phyloP scores from a whole-genome alignment of 2,797 vertebrate genomes.

The Parauchenoglanis punctatus region DNA sequence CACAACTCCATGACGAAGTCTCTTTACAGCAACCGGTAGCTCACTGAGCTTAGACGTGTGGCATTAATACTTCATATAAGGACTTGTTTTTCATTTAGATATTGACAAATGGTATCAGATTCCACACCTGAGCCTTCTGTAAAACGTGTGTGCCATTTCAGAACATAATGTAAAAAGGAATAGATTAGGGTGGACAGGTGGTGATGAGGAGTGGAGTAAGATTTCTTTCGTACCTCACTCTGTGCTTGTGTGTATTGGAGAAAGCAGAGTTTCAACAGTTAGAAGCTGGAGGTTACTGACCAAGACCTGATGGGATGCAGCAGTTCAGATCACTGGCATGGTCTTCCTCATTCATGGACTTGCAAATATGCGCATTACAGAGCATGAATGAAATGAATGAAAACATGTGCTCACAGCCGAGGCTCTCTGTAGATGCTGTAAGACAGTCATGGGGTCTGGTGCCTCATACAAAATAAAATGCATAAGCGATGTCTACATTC shows the following conservation, averaged over 20 bases:
- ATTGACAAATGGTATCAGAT: constrained; percentile 50
- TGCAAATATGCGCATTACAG: background rate
- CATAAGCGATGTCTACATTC: constrained; percentile 59
- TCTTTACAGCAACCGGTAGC: constrained; percentile 40
- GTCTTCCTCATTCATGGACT: constrained; percentile 42
- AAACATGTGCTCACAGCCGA: constrained; percentile 19
- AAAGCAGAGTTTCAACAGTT: constrained; percentile 6
- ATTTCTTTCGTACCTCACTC: background rate
- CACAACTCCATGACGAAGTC: constrained; percentile 40
- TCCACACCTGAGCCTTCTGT: constrained; percentile 46
- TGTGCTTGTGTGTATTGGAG: constrained; percentile 35
- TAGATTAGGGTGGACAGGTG: background rate
- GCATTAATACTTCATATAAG: constrained; percentile 50
- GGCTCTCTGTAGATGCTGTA: background rate
- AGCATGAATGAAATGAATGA: constrained; percentile 38
- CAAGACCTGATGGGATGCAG: background rate
- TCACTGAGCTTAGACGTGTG: constrained; percentile 39
- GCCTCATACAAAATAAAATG: constrained; percentile 61
- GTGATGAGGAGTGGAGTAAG: background rate
- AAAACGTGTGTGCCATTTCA: background rate
- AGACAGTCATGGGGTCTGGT: constrained; percentile 54
- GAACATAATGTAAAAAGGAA: constrained; percentile 37
- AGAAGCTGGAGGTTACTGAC: constrained; percentile 30
- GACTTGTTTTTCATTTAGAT: constrained; percentile 43
- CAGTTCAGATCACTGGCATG: constrained; percentile 22